Evolutionary conservation across 2,888 invertebrate genomes (phyloP), one percentile per base, ranked within the genome.

Genomic region (Drosophila neonasuta): DNA sequence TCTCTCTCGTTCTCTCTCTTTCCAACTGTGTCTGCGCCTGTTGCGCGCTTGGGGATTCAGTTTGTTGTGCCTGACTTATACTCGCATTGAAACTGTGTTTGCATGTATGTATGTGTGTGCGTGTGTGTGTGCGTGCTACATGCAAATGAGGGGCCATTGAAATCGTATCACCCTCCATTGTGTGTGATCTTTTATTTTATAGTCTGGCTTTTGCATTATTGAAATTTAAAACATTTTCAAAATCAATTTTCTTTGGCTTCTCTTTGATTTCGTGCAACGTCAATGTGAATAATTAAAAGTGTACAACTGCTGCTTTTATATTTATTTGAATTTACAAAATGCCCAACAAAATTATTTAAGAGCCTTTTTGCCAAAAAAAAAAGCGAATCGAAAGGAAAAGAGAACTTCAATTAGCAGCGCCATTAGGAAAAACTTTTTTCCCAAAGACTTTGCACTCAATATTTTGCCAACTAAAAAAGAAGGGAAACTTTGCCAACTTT

Each of bases 131-230:
- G 52, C 66, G 50, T 57, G 44, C 44, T 41, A 57, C 60, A 78
- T 79, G 73, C 68, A 79, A 81, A 81, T 79, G 50, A 79, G 64
- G 52, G 73, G 17, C 56, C 46, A 74, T 57, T 67, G 54, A 50
- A 64, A 58, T 58, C 36, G 55, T 73, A 79, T 63, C 57, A 52
- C 36, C 17, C 67, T 59, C 64, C 59, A 79, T 81, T 75, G 61
- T 49, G 65, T 74, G 61, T 49, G 65, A 55, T 48, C 20, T 65
- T 30, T 46, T 42, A 29, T 62, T 71, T 76, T 70, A 71, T 71
- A 48, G 46, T 45, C 20, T 69, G 42, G 44, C 59, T 58, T 66
- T 42, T 44, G 13, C 46, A 39, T 56, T 75, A 74, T 70, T 70
- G 46, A 51, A 66, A 60, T 58, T 45, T 36, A 51, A 66, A 46